Base-by-base conservation (phyloP, 2,888 invertebrate genomes). In the Cataglyphis albicans region DNA sequence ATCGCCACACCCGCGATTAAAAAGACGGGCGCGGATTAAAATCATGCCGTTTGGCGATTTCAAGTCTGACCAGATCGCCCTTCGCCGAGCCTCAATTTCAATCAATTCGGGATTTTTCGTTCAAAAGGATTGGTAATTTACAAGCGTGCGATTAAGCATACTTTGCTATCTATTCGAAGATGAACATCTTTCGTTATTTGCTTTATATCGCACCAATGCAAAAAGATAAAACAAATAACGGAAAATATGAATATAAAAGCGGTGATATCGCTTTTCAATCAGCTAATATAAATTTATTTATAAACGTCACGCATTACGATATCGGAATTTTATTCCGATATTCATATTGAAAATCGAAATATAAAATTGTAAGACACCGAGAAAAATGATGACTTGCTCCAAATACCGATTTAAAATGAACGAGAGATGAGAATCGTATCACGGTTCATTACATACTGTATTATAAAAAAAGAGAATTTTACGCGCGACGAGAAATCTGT, bases 21-120 rank as follows among this genome's bases (percentile, higher is more conserved):
- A 52, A 52, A 90, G 90, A 91, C 82, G 85, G 86, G 81, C 74
- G 84, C 81, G 87, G 91, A 89, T 91, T 87, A 91, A 87, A 89
- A 89, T 86, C 83, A 35, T 61, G 85, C 85, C 81, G 83, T 81
- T 82, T 29, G 82, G 80, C 70, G 48, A 70, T 70, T 70, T 78
- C 70, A 32, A 57, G 38, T 29, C 44, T 35, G 29, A 35, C 35
- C 35, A 10, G 4, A 25, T 35, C 44, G 59, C 44, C 35, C 44
- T n/a, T 68, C n/a, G 64, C 32, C 32, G 15, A 21, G 6, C 18
- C 9, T 44, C 9, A 32, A 32, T 44, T 44, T 63, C 59, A 32
- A 41, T 44, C 48, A 63, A 63, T 1, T 25, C 32, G 4, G 15
- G 21, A 63, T 21, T 32, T 35, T 44, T 15, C 10, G 55, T 9